Base-by-base conservation (phyloP, 2,113 vertebrate species). In the Campylomormyrus tamandua region DNA sequence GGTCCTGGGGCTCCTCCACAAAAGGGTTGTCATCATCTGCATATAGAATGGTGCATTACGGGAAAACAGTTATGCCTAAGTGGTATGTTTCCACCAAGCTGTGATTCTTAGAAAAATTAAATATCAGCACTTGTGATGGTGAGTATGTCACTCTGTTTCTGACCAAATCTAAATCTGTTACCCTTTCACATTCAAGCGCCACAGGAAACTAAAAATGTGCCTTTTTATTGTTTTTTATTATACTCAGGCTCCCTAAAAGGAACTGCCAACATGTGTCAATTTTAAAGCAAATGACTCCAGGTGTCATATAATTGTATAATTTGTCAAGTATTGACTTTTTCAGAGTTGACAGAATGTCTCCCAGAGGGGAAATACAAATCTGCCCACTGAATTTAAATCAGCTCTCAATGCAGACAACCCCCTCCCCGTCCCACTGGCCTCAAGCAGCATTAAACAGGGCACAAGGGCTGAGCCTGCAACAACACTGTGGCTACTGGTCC, bases 21-120 rank as follows among this genome's bases (percentile, higher is more conserved):
- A 98, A 98, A 0, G 97, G 97, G 19, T 95, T 95, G 13, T 85
- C 85, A 2, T 94, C 92, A 94, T 98, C 97, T 98, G 93, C 58
- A 48, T 46, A 90, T 27, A 87, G 49, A 90, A 13, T 42, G 19
- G 10, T 10, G 31, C 46, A 90, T 52, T 45, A 19, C 17, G 62
- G 45, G 17, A 21, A 52, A 13, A 31, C 39, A 6, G 31, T 27
- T 50, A 21, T 13, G 49, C 49, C 11, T 42, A 19, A 35, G 27
- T 19, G 88, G 19, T 46, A 50, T 9, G n/a, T 49, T 46, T 77
- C 27, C 27, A 19, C 15, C 62, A 24, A 52, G 52, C 21, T 31
- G 48, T 15, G 4, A n/a, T 77, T 85, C 19, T 49, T 4, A 77
- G 21, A 83, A 19, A 9, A 42, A 27, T 27, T 66, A 46, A 83